Percentiles rank a stretch among this genome's conserved stretches.
phyloP scores from a whole-genome alignment of 2,113 vertebrate genomes.

The Nibea coibor region DNA sequence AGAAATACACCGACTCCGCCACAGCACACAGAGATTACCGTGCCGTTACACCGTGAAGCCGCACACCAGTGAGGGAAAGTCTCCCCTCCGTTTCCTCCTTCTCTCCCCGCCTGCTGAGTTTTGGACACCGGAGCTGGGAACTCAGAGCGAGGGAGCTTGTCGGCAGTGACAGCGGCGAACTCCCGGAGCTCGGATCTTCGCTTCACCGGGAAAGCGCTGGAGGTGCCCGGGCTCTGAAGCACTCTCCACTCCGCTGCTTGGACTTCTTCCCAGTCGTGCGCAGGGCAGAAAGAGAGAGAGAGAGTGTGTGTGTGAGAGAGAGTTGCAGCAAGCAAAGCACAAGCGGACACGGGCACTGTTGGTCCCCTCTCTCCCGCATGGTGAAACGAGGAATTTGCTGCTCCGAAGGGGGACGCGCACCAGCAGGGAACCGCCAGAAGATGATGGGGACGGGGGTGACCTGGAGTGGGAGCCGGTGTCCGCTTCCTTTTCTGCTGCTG shows the following conservation, averaged over 20 bases:
- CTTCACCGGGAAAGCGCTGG: slow-evolving; percentile 6
- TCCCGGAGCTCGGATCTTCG: slow-evolving; percentile 33
- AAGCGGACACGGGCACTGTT: slow-evolving; percentile 17
- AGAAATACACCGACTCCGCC: slow-evolving; percentile 34
- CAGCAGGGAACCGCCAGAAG: slow-evolving; percentile 25
- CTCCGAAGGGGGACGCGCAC: slow-evolving; percentile 20
- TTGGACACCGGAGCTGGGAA: slow-evolving; percentile 36
- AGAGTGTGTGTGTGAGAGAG: slow-evolving; percentile 20
- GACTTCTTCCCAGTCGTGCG: slow-evolving; percentile 24
- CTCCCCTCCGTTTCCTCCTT: neutral
- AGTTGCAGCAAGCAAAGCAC: slow-evolving; percentile 29
- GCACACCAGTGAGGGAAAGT: slow-evolving; percentile 25
- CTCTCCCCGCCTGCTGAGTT: slow-evolving; percentile 40
- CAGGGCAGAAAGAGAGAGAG: slow-evolving; percentile 47
- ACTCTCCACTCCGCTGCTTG: neutral
- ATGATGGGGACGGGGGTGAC: slow-evolving; percentile 34
- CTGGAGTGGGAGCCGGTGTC: slow-evolving; percentile 42
- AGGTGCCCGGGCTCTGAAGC: neutral
- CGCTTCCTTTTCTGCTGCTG: slow-evolving; percentile 63
- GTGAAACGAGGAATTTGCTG: slow-evolving; percentile 58
- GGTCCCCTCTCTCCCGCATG: slow-evolving; percentile 6
- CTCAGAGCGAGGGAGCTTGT: slow-evolving; percentile 22
- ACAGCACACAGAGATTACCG: slow-evolving; percentile 32
- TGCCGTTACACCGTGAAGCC: slow-evolving; percentile 23
- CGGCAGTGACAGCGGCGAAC: slow-evolving; percentile 34